Evolutionary conservation across 2,888 invertebrate species (phyloP), one percentile per base, ranked within the genome.

Genomic region (Sisyra terminalis): DNA sequence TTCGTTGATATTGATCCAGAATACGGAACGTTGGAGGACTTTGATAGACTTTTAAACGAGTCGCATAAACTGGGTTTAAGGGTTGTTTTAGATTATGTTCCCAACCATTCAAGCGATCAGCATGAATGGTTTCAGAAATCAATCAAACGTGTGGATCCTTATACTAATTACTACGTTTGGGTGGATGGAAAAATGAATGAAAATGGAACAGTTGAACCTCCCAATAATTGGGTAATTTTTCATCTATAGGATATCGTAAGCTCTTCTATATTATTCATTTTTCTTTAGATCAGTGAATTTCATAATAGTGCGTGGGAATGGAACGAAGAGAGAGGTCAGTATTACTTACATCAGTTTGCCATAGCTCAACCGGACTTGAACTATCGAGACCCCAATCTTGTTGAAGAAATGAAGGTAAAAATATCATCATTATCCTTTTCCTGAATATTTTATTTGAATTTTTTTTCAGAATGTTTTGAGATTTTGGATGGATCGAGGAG

Each of bases 121-220:
- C 83, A 88, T 39, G 70, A 74, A 2, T 94, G 93, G 83, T 94
- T 94, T 59, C 56, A 60, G 16, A 67, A 73, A 42, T 89, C 89
- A 0, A 66, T 73, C 2, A 63, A 67, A 0, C 60, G 61, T 1
- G 68, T 71, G 40, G 65, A 70, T 0, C 70, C 69, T 0, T 89
- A 73, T 53, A 73, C 71, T 29, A 71, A 87, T 55, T 87, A 75
- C 56, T 88, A 83, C 50, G 59, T 88, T 7, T 92, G 92, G 90
- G 69, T 65, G 47, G 69, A 78, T 50, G 74, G 76, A 30, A 63
- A 55, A 52, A 40, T 29, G 15, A 14, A 15, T 30, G 40, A 16
- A 9, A 40, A 50, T 53, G 73, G 56, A 24, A 57, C 49, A 48
- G 67, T 53, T 44, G 53, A 59, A 34, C 79, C 79, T 1, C 85